phyloP scores from a whole-genome alignment of 2,797 vertebrate species.

The Cercopithecus petaurista region DNA sequence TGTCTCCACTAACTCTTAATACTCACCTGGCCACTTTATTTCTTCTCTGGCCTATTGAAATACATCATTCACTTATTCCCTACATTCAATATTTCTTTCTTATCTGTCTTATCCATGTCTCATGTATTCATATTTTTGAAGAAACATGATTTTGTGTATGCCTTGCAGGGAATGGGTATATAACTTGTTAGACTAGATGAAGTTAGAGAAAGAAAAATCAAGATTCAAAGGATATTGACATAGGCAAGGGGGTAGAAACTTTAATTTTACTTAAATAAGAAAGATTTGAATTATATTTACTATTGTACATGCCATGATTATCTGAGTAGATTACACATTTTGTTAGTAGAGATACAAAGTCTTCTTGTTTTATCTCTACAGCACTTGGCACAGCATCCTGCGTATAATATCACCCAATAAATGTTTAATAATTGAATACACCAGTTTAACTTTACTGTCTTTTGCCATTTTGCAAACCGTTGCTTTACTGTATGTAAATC shows the following conservation, averaged over 20 bases:
- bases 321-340: background rate
- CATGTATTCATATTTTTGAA: background rate
- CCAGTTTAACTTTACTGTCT: background rate
- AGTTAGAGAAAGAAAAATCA: background rate
- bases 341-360: background rate
- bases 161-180: background rate
- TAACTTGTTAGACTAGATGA: background rate
- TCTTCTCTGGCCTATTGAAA: background rate
- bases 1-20: background rate
- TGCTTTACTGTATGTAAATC: background rate
- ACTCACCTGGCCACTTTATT: background rate
- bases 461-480: background rate
- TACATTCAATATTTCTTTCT: background rate
- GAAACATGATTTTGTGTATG: background rate
- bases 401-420: background rate
- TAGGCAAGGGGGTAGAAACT: background rate
- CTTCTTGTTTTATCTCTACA: background rate
- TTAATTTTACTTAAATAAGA: background rate
- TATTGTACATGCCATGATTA: background rate
- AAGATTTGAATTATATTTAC: background rate
- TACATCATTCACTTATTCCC: background rate
- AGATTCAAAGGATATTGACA: background rate
- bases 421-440: constrained; percentile 4
- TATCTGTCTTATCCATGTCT: background rate
- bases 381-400: background rate